Conservation (phyloP, 2,797 vertebrate genomes). For the Sebastes vulpes region DNA sequence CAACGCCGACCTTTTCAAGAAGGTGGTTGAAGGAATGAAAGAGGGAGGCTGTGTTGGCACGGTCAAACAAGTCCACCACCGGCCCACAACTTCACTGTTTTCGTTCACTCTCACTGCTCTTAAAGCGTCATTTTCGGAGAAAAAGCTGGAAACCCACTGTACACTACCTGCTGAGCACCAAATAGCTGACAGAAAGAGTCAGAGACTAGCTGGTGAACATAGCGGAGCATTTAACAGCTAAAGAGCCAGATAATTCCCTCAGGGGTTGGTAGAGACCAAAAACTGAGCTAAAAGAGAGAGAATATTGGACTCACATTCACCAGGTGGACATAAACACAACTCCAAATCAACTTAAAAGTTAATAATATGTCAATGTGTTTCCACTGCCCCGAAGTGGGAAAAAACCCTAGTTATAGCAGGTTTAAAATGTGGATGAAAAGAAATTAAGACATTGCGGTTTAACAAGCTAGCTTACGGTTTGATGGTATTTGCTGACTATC, state of each 20-base stretch:
- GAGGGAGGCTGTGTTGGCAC: no score
- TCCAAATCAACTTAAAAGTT: neutral
- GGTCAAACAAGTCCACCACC: no score
- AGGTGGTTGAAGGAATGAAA: no score
- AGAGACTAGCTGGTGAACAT: no score
- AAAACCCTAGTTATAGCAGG: neutral
- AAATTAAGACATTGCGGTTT: neutral
- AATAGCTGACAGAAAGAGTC: neutral
- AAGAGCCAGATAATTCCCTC: neutral
- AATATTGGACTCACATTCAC: neutral
- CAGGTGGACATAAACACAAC: neutral
- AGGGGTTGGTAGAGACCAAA: neutral
- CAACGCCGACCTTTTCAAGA: no score
- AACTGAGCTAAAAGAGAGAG: neutral
- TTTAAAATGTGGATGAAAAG: neutral
- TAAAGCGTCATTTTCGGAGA: accelerated
- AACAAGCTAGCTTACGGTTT: neutral
- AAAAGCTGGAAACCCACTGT: neutral
- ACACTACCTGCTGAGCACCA: neutral
- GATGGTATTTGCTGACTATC: neutral
- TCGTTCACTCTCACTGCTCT: no score
- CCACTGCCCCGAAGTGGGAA: neutral
- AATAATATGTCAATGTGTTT: neutral
- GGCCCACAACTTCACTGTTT: no score
- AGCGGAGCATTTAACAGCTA: neutral